Base-by-base conservation (phyloP, 2,888 invertebrate species). In the Acanthacorydalis orientalis region DNA sequence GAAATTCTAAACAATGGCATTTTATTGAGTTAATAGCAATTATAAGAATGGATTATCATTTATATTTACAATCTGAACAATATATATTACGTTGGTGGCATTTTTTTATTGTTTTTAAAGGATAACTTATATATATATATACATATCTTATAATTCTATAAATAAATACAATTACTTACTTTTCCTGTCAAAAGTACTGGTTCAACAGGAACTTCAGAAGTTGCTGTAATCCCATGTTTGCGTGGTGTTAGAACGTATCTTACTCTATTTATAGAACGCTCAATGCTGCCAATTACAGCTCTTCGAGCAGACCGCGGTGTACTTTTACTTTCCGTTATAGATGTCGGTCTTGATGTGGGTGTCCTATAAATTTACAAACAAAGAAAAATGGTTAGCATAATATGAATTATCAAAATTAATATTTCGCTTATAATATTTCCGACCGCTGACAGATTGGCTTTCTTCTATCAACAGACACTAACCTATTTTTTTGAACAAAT, bases 211-310 rank as follows among this genome's bases (percentile, higher is more conserved):
- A 57, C 55, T n/a, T 51, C 46, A 50, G 59, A 57, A 37, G 61
- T 59, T 15, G 10, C 15, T 32, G 46, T 15, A 10, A 15, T 35
- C 9, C 43, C 48, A 14, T 37, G 60, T 48, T 64, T 63, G 53
- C 73, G 70, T 0, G 85, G 84, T 1, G 84, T 85, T 37, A 86
- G 65, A 57, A 83, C 77, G 53, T 74, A 74, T 53, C 77, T 71
- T 53, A 86, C 74, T 50, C 69, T 70, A 56, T 80, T 76, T 50
- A 82, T 64, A 34, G 79, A 77, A 49, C 79, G 69, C 61, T 85
- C 85, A 48, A 85, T 68, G 56, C 78, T 78, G 37, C 79, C 80
- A 59, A 80, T 72, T 49, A 84, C 69, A 46, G 72, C 67, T 57
- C 76, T 75, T 48, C 73, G 68, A 10, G 52, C 48, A 3, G 57